Conservation (phyloP, 1,140 invertebrate species). For the Reticulitermes speratus region DNA sequence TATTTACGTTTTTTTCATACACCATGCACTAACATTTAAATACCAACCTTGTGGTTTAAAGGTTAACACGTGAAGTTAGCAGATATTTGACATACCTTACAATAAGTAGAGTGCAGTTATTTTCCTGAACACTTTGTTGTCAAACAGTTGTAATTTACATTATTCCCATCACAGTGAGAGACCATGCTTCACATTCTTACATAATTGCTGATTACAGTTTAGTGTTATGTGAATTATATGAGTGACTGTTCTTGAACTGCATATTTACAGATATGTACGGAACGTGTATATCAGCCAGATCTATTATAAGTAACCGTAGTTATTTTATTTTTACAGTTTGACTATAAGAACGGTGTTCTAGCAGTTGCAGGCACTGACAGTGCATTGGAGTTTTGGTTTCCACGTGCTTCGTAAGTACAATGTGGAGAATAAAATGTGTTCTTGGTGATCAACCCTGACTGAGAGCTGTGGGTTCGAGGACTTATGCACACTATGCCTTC, state of each 20-base stretch:
- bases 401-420: slow-evolving; percentile 31
- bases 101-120: no score
- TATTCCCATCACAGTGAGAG: no score
- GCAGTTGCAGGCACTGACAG: slow-evolving; percentile 43
- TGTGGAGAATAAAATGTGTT: background rate
- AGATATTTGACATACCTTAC: no score
- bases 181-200: no score
- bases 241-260: background rate
- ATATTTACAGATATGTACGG: background rate
- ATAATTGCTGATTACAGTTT: background rate
- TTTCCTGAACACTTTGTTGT: no score
- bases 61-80: no score
- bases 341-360: slow-evolving; percentile 45
- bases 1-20: no score
- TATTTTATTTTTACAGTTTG: slow-evolving; percentile 40
- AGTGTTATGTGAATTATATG: background rate
- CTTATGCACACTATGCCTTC: no score
- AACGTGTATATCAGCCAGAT: background rate
- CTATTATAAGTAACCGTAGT: background rate
- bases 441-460: background rate
- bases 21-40: no score
- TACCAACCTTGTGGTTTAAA: no score
- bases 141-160: no score
- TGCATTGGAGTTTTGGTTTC: slow-evolving; percentile 45
- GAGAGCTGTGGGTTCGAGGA: background rate